A percentile compares a stretch with the other conserved stretches of the same genome.
These are phyloP conservation scores for Laspeyria flexula DNA, from an alignment of 2,888 invertebrate species.

Conservation along the genomic window DNA sequence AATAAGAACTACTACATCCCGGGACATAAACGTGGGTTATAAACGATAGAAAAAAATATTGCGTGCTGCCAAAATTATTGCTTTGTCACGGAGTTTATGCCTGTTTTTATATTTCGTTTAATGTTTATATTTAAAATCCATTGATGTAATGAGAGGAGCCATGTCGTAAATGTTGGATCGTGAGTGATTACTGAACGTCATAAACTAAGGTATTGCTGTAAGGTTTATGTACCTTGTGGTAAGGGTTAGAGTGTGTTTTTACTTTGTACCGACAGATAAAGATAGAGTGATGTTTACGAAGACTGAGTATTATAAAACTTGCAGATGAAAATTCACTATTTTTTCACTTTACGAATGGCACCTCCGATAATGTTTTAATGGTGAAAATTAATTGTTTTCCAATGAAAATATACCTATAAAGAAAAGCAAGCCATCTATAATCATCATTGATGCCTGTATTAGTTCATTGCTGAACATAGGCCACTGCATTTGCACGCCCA, in stretches of 20 bases:
- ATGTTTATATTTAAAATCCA: conserved; percentile 38
- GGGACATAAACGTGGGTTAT: conserved; percentile 31
- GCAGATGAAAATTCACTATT: too few species aligned
- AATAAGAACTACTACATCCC: conserved; percentile 28
- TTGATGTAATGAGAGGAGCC: conserved; percentile 26
- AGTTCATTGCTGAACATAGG: too few species aligned
- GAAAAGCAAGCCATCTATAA: too few species aligned
- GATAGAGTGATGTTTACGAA: too few species aligned
- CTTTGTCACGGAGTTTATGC: conserved; percentile 48
- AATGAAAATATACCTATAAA: too few species aligned
- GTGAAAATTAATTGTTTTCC: too few species aligned
- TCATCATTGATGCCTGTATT: too few species aligned
- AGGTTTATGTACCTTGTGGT: background rate
- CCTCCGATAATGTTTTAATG: too few species aligned
- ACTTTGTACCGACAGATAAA: background rate
- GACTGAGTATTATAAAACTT: too few species aligned
- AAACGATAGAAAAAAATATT: conserved; percentile 58
- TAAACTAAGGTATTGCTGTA: conserved; percentile 14
- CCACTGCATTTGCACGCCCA: too few species aligned
- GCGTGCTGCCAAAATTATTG: conserved; percentile 56
- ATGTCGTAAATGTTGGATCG: conserved; percentile 12
- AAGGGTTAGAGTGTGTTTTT: conserved; percentile 1
- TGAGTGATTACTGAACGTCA: conserved; percentile 3
- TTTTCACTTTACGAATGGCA: too few species aligned
- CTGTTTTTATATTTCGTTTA: conserved; percentile 36